Percentiles rank a stretch among this genome's conserved stretches.
Conservation (phyloP, 2,797 vertebrate species). For the Halcyon leucocephala region DNA sequence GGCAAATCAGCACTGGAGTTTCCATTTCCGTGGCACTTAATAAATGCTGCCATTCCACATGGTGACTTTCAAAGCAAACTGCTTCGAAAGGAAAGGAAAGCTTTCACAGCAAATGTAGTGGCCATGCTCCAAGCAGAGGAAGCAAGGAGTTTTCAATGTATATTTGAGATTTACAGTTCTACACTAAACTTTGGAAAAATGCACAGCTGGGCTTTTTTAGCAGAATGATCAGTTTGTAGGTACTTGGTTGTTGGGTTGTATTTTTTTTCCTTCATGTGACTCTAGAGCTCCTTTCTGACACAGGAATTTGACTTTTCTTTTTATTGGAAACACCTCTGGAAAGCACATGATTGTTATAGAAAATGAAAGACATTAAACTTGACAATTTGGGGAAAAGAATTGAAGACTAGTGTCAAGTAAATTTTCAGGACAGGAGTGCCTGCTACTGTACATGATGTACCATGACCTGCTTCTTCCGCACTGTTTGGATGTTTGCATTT, state of each 20-base stretch:
- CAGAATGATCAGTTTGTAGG: not conserved
- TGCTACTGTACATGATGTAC: not conserved
- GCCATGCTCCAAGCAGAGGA: constrained; percentile 8
- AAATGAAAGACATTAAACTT: not conserved
- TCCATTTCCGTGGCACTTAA: constrained; percentile 54
- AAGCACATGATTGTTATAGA: not conserved
- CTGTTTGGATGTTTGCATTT: not conserved
- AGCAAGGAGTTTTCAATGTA: constrained; percentile 20
- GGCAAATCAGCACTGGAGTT: constrained; percentile 56
- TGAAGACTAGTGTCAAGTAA: not conserved
- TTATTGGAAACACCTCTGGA: not conserved
- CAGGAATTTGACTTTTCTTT: not conserved
- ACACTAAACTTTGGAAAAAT: not conserved
- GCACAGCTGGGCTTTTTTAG: not conserved
- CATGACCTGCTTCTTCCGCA: not conserved
- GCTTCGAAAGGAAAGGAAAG: constrained; percentile 58
- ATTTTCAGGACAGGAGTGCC: not conserved
- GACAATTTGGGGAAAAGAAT: not conserved
- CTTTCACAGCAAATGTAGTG: constrained; percentile 25
- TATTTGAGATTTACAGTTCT: constrained; percentile 3
- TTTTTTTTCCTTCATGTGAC: not conserved
- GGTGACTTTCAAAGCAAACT: not conserved
- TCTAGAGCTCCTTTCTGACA: not conserved
- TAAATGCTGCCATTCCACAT: constrained; percentile 52
- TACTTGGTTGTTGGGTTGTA: not conserved